A percentile compares a stretch with the other conserved stretches of the same genome.
These are phyloP conservation scores for Glyphotaelius pellucidus DNA, from an alignment of 2,888 invertebrate species.

Conservation along the genomic window DNA sequence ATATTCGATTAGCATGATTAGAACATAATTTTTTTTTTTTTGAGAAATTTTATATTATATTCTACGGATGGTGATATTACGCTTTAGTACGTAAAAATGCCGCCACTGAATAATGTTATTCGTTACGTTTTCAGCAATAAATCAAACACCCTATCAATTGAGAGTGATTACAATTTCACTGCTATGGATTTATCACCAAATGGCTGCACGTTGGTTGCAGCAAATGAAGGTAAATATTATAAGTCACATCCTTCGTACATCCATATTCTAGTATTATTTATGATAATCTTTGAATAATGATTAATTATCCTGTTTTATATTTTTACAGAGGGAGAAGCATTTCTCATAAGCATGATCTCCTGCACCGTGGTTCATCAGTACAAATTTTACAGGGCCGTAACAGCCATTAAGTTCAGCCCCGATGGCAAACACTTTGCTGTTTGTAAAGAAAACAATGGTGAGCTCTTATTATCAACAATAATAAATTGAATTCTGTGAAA, in stretches of 20 bases:
- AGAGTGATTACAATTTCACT: conserved; percentile 91
- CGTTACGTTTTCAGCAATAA: conserved; percentile 84
- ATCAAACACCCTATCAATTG: conserved; percentile 91
- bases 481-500: background rate
- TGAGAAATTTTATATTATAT: too few relatives aligned
- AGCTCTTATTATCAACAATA: conserved; percentile 55
- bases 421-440: conserved; percentile 96
- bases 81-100: too few relatives aligned
- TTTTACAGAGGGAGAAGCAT: conserved; percentile 84
- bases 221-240: conserved; percentile 86
- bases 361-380: conserved; percentile 90
- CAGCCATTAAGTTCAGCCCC: conserved; percentile 92
- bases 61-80: too few relatives aligned
- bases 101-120: too few relatives aligned
- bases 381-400: conserved; percentile 87
- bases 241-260: background rate
- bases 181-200: conserved; percentile 92
- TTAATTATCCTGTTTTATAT: background rate
- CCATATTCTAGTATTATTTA: background rate
- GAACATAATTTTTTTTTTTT: too few relatives aligned
- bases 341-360: conserved; percentile 91
- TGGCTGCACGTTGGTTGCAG: conserved; percentile 89
- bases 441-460: conserved; percentile 90
- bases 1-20: too few relatives aligned
- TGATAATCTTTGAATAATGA: background rate